Conservation (phyloP, 1,140 invertebrate species). For the Andricus grossulariae region DNA sequence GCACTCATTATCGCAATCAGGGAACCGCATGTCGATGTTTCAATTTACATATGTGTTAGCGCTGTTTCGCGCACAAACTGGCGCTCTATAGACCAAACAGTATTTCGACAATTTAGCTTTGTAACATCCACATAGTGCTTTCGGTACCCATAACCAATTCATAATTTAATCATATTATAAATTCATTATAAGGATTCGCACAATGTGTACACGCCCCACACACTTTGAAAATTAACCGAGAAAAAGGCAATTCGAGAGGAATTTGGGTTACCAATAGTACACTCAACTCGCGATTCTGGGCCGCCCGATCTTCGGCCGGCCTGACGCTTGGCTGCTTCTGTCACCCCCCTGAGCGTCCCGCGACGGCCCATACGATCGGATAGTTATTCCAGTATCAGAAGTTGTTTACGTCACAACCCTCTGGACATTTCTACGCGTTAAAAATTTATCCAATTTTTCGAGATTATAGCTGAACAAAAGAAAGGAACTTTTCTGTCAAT, state of each 20-base stretch:
- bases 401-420: too few species aligned
- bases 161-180: constrained; percentile 22
- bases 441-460: too few species aligned
- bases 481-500: too few species aligned
- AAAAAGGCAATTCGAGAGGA: background rate
- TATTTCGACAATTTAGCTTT: constrained; percentile 1
- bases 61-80: background rate
- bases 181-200: constrained; percentile 22
- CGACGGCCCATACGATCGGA: too few species aligned
- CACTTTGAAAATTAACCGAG: constrained; percentile 11
- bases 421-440: too few species aligned
- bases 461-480: too few species aligned
- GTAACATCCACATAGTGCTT: background rate
- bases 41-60: background rate
- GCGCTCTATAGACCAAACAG: background rate
- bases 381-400: too few species aligned
- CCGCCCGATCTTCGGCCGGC: too few species aligned
- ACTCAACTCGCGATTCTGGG: too few species aligned
- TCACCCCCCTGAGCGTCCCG: too few species aligned
- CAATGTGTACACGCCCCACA: constrained; percentile 21
- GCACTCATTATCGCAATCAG: constrained; percentile 16
- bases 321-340: too few species aligned
- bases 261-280: background rate
- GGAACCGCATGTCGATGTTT: background rate
- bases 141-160: background rate